A percentile compares a stretch with the other conserved stretches of the same genome.
These are phyloP conservation scores for Drosophila simulans DNA, from an alignment of 1,140 invertebrate species.

Conservation along the genomic window DNA sequence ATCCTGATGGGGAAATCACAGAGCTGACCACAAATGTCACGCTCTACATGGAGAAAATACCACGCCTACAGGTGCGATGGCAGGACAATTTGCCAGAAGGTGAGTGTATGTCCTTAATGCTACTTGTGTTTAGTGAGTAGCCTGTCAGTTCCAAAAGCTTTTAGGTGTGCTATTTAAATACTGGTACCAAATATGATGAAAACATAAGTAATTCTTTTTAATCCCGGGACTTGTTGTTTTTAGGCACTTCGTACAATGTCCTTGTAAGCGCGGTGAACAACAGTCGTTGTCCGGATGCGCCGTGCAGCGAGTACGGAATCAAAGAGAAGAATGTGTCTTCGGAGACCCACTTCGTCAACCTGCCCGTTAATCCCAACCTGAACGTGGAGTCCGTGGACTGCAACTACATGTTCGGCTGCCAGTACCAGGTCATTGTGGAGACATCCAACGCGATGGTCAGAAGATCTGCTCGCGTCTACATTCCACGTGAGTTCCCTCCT, in stretches of 20 bases:
- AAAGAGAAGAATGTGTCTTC: slow-evolving; percentile 31
- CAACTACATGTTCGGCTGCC: slow-evolving; percentile 77
- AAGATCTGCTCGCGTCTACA: slow-evolving; percentile 40
- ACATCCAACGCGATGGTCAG: slow-evolving; percentile 64
- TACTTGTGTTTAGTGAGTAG: too few species aligned
- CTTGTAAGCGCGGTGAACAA: slow-evolving; percentile 72
- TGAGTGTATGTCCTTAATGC: slow-evolving; percentile 11
- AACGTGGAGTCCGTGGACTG: slow-evolving; percentile 70
- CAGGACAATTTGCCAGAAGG: slow-evolving; percentile 72
- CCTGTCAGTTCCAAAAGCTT: too few species aligned
- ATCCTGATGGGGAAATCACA: slow-evolving; percentile 35
- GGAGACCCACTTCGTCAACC: slow-evolving; percentile 20
- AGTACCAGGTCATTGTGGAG: slow-evolving; percentile 74
- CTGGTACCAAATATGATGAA: too few species aligned
- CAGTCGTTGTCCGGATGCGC: slow-evolving; percentile 66
- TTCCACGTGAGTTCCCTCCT: slow-evolving; percentile 57
- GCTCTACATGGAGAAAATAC: slow-evolving; percentile 65
- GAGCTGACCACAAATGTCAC: slow-evolving; percentile 63
- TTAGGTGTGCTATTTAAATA: too few species aligned
- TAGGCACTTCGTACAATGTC: slow-evolving; percentile 74
- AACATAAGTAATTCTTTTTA: background rate
- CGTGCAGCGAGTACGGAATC: slow-evolving; percentile 72
- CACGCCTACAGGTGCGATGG: slow-evolving; percentile 67
- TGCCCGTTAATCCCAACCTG: slow-evolving; percentile 65
- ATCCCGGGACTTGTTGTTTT: background rate